Evolutionary conservation across 2,888 invertebrate species (phyloP).

Genomic region (Tanypteryx hageni): DNA sequence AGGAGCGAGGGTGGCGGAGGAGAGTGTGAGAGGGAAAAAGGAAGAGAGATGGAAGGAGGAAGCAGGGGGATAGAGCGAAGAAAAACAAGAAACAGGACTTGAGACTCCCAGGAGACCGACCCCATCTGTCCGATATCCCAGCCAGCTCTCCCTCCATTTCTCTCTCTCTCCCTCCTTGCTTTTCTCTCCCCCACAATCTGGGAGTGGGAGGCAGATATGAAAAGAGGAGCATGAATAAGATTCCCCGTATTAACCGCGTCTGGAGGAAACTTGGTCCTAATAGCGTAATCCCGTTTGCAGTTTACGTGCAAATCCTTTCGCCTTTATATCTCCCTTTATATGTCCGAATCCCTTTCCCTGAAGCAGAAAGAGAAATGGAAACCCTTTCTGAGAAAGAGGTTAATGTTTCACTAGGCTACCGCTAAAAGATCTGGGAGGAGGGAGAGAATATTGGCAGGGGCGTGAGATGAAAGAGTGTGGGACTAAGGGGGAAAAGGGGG

Average conservation of each 20-base stretch:
- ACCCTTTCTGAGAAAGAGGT: neutral
- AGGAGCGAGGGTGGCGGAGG: conserved; percentile 6
- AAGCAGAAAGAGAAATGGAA: neutral
- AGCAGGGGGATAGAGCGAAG: conserved; percentile 15
- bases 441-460: neutral
- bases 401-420: neutral
- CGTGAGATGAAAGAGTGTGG: neutral
- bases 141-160: neutral
- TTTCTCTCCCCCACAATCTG: neutral
- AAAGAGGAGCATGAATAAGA: conserved; percentile 45
- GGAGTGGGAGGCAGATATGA: conserved; percentile 46
- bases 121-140: conserved; percentile 62
- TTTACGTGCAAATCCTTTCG: conserved; percentile 12
- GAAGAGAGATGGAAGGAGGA: neutral
- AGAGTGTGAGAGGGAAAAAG: neutral
- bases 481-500: neutral
- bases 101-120: conserved; percentile 55
- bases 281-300: conserved; percentile 33
- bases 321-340: neutral
- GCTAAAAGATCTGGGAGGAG: neutral
- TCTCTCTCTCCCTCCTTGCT: neutral
- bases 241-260: conserved; percentile 26
- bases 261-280: conserved; percentile 31
- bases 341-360: neutral
- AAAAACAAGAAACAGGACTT: conserved; percentile 50